phyloP scores from a whole-genome alignment of 1,140 invertebrate species.

The Drosophila insularis region DNA sequence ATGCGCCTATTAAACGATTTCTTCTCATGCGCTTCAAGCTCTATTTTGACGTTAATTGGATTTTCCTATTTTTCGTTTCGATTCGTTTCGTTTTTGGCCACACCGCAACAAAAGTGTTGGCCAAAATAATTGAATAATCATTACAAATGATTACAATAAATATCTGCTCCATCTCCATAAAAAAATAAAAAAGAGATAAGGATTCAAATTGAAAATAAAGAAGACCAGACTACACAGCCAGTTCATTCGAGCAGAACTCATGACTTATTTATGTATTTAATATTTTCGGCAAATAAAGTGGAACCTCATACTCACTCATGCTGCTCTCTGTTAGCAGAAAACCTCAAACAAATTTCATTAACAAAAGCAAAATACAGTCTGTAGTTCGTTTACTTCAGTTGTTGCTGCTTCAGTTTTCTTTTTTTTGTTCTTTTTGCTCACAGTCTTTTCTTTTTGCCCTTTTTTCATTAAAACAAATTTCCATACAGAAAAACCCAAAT shows the following conservation, averaged over 20 bases:
- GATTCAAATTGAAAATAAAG: not conserved
- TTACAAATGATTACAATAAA: constrained; percentile 50
- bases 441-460: constrained; percentile 30
- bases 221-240: not conserved
- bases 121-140: constrained; percentile 59
- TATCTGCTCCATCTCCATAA: not conserved
- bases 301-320: not conserved
- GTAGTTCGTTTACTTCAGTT: constrained; percentile 32
- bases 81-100: constrained; percentile 20
- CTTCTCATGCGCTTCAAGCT: constrained; percentile 42
- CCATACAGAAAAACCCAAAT: constrained; percentile 69
- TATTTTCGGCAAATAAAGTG: constrained; percentile 72
- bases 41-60: constrained; percentile 72
- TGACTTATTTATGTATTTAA: constrained; percentile 73
- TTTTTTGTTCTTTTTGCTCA: not conserved
- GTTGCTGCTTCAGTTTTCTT: not conserved
- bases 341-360: constrained; percentile 67
- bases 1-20: constrained; percentile 75
- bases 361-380: constrained; percentile 50
- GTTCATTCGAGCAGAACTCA: constrained; percentile 19
- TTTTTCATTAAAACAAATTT: constrained; percentile 76
- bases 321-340: not conserved
- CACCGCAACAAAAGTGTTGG: constrained; percentile 23
- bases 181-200: too few relatives aligned
- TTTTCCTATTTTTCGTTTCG: constrained; percentile 23